Evolutionary conservation across 2,888 invertebrate genomes (phyloP).

Genomic region (Neria commutata): DNA sequence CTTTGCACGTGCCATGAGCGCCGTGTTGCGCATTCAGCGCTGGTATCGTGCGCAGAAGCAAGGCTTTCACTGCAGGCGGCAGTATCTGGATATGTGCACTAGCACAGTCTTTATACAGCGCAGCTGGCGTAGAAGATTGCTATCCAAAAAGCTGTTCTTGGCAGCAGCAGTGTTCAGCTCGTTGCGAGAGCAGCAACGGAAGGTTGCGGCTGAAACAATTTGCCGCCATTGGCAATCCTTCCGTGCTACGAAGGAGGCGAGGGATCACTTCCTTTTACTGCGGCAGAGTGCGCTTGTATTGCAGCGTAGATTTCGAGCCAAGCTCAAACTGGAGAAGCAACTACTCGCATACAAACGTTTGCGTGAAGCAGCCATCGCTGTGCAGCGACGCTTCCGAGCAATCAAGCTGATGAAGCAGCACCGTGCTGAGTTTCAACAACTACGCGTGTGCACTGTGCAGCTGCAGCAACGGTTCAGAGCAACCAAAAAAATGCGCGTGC

Average conservation of each 20-base stretch:
- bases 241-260: constrained; percentile 33
- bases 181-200: constrained; percentile 40
- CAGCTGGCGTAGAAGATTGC: constrained; percentile 59
- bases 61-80: constrained; percentile 57
- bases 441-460: constrained; percentile 46
- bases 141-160: constrained; percentile 45
- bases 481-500: constrained; percentile 40
- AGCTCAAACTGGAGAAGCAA: constrained; percentile 40
- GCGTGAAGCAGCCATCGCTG: constrained; percentile 19
- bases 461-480: constrained; percentile 64
- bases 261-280: constrained; percentile 37
- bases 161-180: constrained; percentile 41
- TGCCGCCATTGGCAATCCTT: constrained; percentile 59
- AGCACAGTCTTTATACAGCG: constrained; percentile 64
- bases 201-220: constrained; percentile 51
- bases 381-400: constrained; percentile 47
- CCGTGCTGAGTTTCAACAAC: constrained; percentile 27
- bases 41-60: constrained; percentile 63
- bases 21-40: constrained; percentile 63
- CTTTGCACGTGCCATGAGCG: constrained; percentile 56
- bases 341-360: constrained; percentile 36
- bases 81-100: constrained; percentile 59
- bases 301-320: constrained; percentile 37
- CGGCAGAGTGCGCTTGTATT: constrained; percentile 34
- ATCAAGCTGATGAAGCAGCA: constrained; percentile 38